Evolutionary conservation across 2,888 invertebrate species (phyloP), one percentile per base, ranked within the genome.

Genomic region (Agrotis exclamationis): DNA sequence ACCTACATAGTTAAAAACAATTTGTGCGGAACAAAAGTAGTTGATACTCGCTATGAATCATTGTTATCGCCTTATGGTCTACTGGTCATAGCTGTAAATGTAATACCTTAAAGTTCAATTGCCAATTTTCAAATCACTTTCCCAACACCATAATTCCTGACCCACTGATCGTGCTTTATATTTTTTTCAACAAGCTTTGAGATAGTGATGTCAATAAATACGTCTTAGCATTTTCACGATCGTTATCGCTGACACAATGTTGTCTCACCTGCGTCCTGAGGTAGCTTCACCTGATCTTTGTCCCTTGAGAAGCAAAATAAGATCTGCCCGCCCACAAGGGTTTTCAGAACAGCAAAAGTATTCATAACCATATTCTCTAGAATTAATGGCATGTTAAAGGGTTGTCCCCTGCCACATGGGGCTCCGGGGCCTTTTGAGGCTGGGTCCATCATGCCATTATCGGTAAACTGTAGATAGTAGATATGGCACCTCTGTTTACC

Each of bases 311-410:
- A 13, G 2, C 2, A 58, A 51, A 63, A 50, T 39, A 33, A 45
- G 7, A 33, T 20, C 16, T 9, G 24, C 13, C 9, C 50, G 24
- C 53, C 7, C 33, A 47, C 9, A 16, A 47, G 2, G 5, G 50
- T 45, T 20, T 44, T 16, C 5, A 50, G 24, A 33, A 14, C n/a
- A 2, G 45, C 28, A 33, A 45, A 59, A 33, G 44, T 33, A 24
- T 45, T 47, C 48, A 24, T 70, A 47, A 70, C 54, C 54, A 50
- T 39, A 53, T 63, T 63, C 14, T 53, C 48, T 6, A 45, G 22
- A 63, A 78, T 63, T 54, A 78, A 78, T 71, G 59, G 53, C 63
- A 58, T 14, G 47, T 45, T 54, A 28, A 54, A 51, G 60, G 13
- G 22, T 22, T 44, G 39, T 51, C 59, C 50, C 20, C 20, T n/a